Base-by-base conservation (phyloP, 2,888 invertebrate genomes). In the Melinaea menophilus region DNA sequence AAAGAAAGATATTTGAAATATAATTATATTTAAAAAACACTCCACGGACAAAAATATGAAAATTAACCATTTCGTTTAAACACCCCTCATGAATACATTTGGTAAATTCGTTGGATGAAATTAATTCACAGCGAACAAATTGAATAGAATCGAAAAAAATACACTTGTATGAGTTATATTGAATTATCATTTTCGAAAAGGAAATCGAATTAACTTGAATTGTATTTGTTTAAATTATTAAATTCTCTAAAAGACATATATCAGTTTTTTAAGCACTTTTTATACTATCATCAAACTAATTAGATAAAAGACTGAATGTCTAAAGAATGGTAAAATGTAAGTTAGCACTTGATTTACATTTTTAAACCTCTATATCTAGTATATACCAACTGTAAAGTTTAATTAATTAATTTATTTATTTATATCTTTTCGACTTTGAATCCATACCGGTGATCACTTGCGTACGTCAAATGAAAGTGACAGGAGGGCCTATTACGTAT, bases 41-140 rank as follows among this genome's bases (percentile, higher is more conserved):
- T 54, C 55, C 31, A 33, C 51, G 54, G 34, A 37, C 13, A 46
- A 56, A 59, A 65, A 71, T 69, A 68, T 67, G 69, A 58, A 59
- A 68, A 56, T 69, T 69, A 66, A 70, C 72, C 71, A 69, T 63
- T 65, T 63, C 69, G 64, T 69, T 63, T 68, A 63, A 68, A 69
- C 71, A 72, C 73, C 72, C 66, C 74, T 79, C 78, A 79, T 82
- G 81, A 82, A 82, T 82, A 82, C 76, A 80, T 81, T 81, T 79
- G 79, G 74, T 75, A 79, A 79, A 81, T 79, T 75, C 71, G 63
- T 68, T 69, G 72, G 73, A 71, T 71, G 68, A 70, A 76, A 78
- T 79, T 79, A 79, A 79, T 79, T 79, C 75, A 69, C 64, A 67
- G 63, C 66, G 66, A 68, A 69, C 73, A 76, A 81, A 82, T 80